Evolutionary conservation across 2,113 vertebrate species (phyloP), one percentile per base, ranked within the genome.

Genomic region (Syngnathus scovelli): DNA sequence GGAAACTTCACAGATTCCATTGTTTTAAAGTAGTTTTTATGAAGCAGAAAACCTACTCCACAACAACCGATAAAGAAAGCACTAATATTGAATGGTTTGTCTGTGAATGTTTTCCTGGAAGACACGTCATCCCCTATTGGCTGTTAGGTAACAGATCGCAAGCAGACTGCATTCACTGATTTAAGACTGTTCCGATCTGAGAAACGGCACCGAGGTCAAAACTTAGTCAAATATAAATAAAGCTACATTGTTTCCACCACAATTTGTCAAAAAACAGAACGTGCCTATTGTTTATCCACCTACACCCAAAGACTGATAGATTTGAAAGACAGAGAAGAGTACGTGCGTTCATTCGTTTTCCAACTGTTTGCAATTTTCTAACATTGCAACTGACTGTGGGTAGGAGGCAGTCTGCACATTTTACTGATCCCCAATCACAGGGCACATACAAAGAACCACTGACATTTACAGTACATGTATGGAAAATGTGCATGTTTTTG

Each of bases 101-200:
- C 80, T 67, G 72, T 74, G 66, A 84, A 68, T 71, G 43, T 41
- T 60, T 33, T 72, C 60, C 49, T 43, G 70, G 56, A 56, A 51
- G 43, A 70, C 21, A 6, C 63, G 58, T 56, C 27, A 51, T n/a
- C 41, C 68, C 61, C 39, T 58, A 9, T 11, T 1, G 15, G 69
- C 64, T 67, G 51, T 68, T 73, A 68, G 78, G 69, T 85, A 71
- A 80, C 68, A 74, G 77, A 72, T 72, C 66, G 65, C 70, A 52
- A 70, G 63, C 66, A 38, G 51, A 13, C 67, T 69, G 75, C 52
- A 70, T 0, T 27, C 70, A 67, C 65, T 74, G 66, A 78, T 61
- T 75, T 69, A 81, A 82, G 71, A 70, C 73, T n/a, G 16, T 51
- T 74, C 44, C 66, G 64, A 73, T 72, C 67, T 62, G 64, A 60